phyloP scores from a whole-genome alignment of 2,113 vertebrate genomes.

The Sturnira hondurensis region DNA sequence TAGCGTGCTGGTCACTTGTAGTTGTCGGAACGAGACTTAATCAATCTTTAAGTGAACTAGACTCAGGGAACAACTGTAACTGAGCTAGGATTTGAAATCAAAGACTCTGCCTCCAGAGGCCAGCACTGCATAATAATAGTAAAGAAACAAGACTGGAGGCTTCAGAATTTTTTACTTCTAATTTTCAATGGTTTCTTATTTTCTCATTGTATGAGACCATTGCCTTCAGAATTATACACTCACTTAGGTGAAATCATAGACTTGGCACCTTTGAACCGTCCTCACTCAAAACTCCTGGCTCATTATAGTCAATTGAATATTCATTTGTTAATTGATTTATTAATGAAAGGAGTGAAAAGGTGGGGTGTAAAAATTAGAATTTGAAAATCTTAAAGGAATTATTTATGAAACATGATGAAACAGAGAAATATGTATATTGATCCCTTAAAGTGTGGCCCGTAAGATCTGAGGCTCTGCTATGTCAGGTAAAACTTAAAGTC shows the following conservation, averaged over 20 bases:
- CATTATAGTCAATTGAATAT: neutral
- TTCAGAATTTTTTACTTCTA: neutral
- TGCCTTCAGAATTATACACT: neutral
- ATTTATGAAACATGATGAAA: neutral
- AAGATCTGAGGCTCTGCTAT: neutral
- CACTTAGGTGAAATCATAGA: neutral
- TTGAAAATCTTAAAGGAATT: neutral
- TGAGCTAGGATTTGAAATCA: neutral
- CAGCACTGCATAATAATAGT: neutral
- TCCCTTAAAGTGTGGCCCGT: neutral
- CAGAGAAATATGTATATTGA: neutral
- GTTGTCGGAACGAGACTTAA: neutral
- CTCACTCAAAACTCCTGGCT: neutral
- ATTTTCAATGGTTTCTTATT: neutral
- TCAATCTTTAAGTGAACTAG: neutral
- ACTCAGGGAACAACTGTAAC: neutral
- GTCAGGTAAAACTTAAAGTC: neutral
- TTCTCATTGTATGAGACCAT: neutral
- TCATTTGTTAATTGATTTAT: neutral
- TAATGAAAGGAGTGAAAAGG: neutral
- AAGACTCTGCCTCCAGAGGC: neutral
- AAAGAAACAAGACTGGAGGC: neutral
- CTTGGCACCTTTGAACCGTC: neutral
- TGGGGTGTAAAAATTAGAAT: neutral
- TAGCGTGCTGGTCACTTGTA: neutral